phyloP scores from a whole-genome alignment of 2,113 vertebrate genomes.

The Heptranchias perlo region DNA sequence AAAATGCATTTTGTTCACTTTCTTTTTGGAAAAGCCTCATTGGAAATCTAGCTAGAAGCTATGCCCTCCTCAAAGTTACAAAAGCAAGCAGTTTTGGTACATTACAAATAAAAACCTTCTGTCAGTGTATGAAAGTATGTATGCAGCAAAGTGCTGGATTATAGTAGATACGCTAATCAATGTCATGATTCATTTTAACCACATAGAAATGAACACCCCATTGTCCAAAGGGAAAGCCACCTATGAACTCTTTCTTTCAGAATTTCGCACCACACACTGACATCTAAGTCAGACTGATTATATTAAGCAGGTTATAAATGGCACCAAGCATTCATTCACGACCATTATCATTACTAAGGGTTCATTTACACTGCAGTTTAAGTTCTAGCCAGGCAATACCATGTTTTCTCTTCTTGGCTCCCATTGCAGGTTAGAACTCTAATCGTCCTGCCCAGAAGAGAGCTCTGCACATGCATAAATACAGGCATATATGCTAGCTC shows the following conservation, averaged over 20 bases:
- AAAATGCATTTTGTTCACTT: not conserved
- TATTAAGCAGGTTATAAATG: not conserved
- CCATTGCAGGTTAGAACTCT: not conserved
- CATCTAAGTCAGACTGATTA: not conserved
- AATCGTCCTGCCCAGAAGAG: not conserved
- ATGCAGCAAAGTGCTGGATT: not conserved
- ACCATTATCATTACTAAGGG: not conserved
- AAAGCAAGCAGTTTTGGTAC: not conserved
- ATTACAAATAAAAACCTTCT: not conserved
- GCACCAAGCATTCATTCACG: not conserved
- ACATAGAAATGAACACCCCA: not conserved
- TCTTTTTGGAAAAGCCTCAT: not conserved
- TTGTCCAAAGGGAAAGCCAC: not conserved
- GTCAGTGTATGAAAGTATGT: not conserved
- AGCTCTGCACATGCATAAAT: not conserved
- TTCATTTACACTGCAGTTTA: not conserved
- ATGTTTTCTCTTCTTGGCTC: not conserved
- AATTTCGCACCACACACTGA: not conserved
- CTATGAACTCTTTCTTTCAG: not conserved
- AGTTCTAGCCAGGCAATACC: not conserved
- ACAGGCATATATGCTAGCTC: not conserved
- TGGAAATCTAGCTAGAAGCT: not conserved
- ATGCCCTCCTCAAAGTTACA: not conserved
- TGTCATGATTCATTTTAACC: not conserved
- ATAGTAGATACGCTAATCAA: not conserved